Evolutionary conservation across 1,140 invertebrate genomes (phyloP).

Genomic region (Euglossa dilemma): DNA sequence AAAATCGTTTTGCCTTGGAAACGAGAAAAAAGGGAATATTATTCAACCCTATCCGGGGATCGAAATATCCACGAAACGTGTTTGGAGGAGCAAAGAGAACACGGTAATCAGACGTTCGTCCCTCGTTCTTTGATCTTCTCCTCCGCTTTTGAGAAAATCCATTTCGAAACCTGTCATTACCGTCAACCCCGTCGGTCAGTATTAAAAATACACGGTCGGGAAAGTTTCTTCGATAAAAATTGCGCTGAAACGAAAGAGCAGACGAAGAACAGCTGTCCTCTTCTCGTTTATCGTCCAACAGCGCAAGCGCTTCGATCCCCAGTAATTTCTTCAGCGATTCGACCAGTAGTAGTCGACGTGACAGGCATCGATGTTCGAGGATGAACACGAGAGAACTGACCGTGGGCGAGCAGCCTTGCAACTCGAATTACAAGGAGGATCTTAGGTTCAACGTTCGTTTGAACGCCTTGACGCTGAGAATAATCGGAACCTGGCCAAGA

Average conservation of each 20-base stretch:
- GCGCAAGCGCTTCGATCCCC: slow-evolving; percentile 10
- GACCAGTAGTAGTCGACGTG: background rate
- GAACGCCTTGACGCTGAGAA: slow-evolving; percentile 20
- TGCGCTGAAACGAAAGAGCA: background rate
- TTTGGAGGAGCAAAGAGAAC: background rate
- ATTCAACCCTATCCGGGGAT: background rate
- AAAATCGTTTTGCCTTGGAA: background rate
- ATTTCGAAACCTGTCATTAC: background rate
- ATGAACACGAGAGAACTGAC: background rate
- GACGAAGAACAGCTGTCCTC: background rate
- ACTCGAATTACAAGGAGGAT: slow-evolving; percentile 5
- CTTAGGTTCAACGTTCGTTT: slow-evolving; percentile 7
- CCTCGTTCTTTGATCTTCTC: background rate
- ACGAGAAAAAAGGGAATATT: background rate
- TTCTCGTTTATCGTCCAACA: too few relatives aligned
- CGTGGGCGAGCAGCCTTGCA: background rate
- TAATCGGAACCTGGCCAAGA: slow-evolving; percentile 46
- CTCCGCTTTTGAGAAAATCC: background rate
- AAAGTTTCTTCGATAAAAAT: background rate
- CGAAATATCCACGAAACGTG: background rate
- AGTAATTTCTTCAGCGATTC: background rate
- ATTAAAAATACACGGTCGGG: background rate
- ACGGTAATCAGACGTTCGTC: background rate
- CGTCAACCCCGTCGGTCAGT: background rate
- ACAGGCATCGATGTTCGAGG: background rate